phyloP scores from a whole-genome alignment of 2,888 invertebrate genomes.

The Norana najaformis region DNA sequence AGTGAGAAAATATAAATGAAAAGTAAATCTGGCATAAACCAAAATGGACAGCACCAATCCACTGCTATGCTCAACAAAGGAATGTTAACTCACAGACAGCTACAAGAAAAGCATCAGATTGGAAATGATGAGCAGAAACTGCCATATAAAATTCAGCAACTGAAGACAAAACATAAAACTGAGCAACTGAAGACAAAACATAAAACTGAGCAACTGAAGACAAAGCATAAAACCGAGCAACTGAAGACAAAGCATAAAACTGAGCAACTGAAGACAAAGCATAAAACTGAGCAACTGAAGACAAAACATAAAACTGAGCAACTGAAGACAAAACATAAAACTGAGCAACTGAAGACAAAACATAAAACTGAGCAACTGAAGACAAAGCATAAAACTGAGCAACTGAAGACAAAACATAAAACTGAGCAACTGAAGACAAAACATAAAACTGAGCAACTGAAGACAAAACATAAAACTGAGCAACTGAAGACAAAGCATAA shows the following conservation, averaged over 20 bases:
- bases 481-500: too few relatives aligned
- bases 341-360: too few relatives aligned
- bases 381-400: too few relatives aligned
- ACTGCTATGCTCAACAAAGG: background rate
- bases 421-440: too few relatives aligned
- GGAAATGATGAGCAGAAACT: background rate
- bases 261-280: too few relatives aligned
- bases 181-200: background rate
- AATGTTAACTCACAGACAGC: background rate
- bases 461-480: too few relatives aligned
- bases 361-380: too few relatives aligned
- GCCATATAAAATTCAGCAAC: background rate
- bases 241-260: conserved; percentile 13
- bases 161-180: conserved; percentile 5
- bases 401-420: too few relatives aligned
- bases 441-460: too few relatives aligned
- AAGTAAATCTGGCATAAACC: background rate
- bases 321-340: too few relatives aligned
- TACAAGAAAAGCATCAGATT: background rate
- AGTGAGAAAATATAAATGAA: background rate
- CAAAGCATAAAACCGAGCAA: background rate
- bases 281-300: too few relatives aligned
- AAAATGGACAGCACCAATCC: background rate
- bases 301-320: too few relatives aligned
- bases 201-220: background rate